A percentile compares a stretch with the other conserved stretches of the same genome.
phyloP scores from a whole-genome alignment of 2,888 invertebrate species.

The Rhagonycha fulva region DNA sequence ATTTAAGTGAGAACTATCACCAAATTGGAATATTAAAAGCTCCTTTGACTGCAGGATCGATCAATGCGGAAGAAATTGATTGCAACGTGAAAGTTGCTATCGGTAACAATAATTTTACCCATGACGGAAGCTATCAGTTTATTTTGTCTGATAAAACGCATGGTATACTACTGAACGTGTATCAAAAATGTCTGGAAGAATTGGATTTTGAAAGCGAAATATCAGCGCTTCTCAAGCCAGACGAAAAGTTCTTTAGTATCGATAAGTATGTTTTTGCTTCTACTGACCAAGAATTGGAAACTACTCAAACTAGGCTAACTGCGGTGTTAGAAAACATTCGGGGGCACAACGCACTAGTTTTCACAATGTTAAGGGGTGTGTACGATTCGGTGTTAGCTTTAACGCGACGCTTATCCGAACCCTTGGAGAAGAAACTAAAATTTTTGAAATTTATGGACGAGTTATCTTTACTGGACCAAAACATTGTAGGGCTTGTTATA shows the following conservation, averaged over 20 bases:
- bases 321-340: not conserved
- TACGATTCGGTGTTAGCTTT: not conserved
- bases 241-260: not conserved
- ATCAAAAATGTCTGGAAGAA: not conserved
- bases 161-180: not conserved
- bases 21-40: constrained; percentile 9
- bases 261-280: constrained; percentile 22
- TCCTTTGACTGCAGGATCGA: not conserved
- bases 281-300: constrained; percentile 11
- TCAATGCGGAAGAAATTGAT: constrained; percentile 3
- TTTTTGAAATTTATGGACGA: not conserved
- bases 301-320: not conserved
- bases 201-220: constrained; percentile 4
- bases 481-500: not conserved
- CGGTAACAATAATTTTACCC: not conserved
- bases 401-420: not conserved
- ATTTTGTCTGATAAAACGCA: not conserved
- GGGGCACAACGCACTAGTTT: not conserved
- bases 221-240: not conserved
- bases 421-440: not conserved
- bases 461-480: not conserved
- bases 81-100: constrained; percentile 7
- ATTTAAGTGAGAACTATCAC: not conserved
- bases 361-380: not conserved
- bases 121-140: not conserved